Conservation (phyloP, 2,888 invertebrate species). For the Hofmannophila pseudospretella region DNA sequence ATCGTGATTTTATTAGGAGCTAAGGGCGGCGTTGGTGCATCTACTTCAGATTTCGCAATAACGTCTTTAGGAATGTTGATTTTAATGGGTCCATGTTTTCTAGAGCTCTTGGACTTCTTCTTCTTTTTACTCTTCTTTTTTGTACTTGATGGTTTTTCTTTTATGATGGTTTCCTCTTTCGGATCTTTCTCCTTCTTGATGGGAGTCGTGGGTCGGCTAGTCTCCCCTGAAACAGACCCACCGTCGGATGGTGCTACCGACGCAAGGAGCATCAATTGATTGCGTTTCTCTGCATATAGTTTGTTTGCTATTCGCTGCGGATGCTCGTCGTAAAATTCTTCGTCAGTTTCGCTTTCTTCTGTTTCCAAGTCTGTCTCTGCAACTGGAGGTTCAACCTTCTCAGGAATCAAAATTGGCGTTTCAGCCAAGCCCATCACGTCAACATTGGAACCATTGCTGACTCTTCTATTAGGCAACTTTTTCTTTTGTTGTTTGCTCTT, state of each 20-base stretch:
- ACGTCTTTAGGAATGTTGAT: slow-evolving; percentile 79
- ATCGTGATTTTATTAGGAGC: slow-evolving; percentile 69
- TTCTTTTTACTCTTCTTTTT: slow-evolving; percentile 85
- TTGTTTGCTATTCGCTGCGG: slow-evolving; percentile 87
- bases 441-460: slow-evolving; percentile 71
- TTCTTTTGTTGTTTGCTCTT: slow-evolving; percentile 52
- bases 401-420: slow-evolving; percentile 61
- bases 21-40: slow-evolving; percentile 26
- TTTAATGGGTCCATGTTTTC: slow-evolving; percentile 74
- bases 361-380: slow-evolving; percentile 91
- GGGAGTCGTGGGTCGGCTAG: slow-evolving; percentile 83
- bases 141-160: slow-evolving; percentile 69
- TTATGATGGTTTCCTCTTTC: slow-evolving; percentile 68
- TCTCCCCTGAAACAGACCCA: slow-evolving; percentile 76
- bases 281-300: slow-evolving; percentile 85
- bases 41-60: slow-evolving; percentile 48
- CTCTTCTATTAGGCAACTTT: slow-evolving; percentile 49
- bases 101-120: slow-evolving; percentile 70
- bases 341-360: slow-evolving; percentile 90
- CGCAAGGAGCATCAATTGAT: slow-evolving; percentile 80
- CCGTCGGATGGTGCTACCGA: slow-evolving; percentile 80
- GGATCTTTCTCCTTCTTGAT: slow-evolving; percentile 74
- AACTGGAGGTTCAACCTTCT: slow-evolving; percentile 79
- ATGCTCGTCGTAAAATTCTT: slow-evolving; percentile 91
- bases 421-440: slow-evolving; percentile 74